Evolutionary conservation across 2,797 vertebrate species (phyloP), one percentile per base, ranked within the genome.

Genomic region (Geotrypetes seraphini): DNA sequence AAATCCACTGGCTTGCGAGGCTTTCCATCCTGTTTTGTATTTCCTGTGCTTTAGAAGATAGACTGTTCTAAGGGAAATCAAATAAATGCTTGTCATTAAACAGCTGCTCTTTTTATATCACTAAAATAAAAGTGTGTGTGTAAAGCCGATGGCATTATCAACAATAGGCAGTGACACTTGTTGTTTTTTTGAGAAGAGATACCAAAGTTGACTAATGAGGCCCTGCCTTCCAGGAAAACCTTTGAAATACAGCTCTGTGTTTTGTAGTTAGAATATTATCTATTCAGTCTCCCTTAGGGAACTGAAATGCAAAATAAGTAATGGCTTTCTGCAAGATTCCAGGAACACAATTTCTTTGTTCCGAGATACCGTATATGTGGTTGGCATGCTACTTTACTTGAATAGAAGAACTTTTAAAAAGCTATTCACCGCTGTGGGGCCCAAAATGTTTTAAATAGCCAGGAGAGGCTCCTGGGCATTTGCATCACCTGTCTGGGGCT

Each of bases 281-380:
- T 23, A 33, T 23, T 20, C 18, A 30, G 3, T 22, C 60, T 44
- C 25, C 23, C 24, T 7, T 7, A 18, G 11, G n/a, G 5, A 9
- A 36, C 22, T 17, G 38, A 40, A 37, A 43, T 40, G 5, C 28
- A n/a, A n/a, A n/a, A n/a, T n/a, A n/a, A n/a, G n/a, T n/a, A n/a
- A n/a, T n/a, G n/a, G n/a, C n/a, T n/a, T n/a, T n/a, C n/a, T n/a
- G n/a, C n/a, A n/a, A n/a, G n/a, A n/a, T n/a, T n/a, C n/a, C n/a
- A n/a, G n/a, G n/a, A n/a, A n/a, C n/a, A n/a, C n/a, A n/a, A n/a
- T n/a, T n/a, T n/a, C n/a, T n/a, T n/a, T n/a, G n/a, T n/a, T n/a
- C n/a, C n/a, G n/a, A n/a, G n/a, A n/a, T n/a, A n/a, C n/a, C n/a
- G n/a, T n/a, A n/a, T n/a, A n/a, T n/a, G n/a, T n/a, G n/a, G n/a